Evolutionary conservation across 2,888 invertebrate genomes (phyloP).

Genomic region (Drosophila neotestacea): DNA sequence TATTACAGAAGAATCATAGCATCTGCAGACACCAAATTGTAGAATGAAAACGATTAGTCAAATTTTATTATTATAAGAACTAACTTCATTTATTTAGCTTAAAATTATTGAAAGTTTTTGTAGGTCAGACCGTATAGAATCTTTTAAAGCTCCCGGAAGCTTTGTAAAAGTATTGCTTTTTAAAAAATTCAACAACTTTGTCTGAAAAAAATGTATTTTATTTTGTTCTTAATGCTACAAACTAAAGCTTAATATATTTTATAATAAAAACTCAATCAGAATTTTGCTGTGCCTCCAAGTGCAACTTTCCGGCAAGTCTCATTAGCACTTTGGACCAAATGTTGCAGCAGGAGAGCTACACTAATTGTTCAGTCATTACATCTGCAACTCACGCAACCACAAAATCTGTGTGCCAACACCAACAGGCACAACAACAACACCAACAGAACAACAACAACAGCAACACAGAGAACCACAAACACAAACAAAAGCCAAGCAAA

Average conservation of each 20-base stretch:
- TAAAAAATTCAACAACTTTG: no score
- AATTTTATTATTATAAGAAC: no score
- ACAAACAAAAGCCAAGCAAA: slow-evolving; percentile 71
- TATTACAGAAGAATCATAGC: no score
- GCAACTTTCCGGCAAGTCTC: slow-evolving; percentile 14
- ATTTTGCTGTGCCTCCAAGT: background rate
- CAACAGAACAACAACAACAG: slow-evolving; percentile 20
- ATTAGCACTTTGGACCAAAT: slow-evolving; percentile 24
- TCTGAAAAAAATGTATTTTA: no score
- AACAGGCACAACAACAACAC: slow-evolving; percentile 34
- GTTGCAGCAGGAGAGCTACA: slow-evolving; percentile 27
- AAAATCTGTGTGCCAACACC: slow-evolving; percentile 66
- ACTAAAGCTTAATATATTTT: background rate
- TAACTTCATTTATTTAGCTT: no score
- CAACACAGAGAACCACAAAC: slow-evolving; percentile 36
- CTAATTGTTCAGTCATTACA: slow-evolving; percentile 60
- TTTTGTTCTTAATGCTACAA: background rate
- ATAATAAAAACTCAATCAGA: background rate
- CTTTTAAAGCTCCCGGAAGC: no score
- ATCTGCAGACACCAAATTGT: no score
- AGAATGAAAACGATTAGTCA: no score
- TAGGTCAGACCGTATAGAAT: no score
- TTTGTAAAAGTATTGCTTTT: no score
- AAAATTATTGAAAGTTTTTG: no score
- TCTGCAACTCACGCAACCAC: slow-evolving; percentile 59